Percentiles rank a stretch among this genome's conserved stretches.
phyloP scores from a whole-genome alignment of 2,797 vertebrate species.

The Furcifer pardalis region DNA sequence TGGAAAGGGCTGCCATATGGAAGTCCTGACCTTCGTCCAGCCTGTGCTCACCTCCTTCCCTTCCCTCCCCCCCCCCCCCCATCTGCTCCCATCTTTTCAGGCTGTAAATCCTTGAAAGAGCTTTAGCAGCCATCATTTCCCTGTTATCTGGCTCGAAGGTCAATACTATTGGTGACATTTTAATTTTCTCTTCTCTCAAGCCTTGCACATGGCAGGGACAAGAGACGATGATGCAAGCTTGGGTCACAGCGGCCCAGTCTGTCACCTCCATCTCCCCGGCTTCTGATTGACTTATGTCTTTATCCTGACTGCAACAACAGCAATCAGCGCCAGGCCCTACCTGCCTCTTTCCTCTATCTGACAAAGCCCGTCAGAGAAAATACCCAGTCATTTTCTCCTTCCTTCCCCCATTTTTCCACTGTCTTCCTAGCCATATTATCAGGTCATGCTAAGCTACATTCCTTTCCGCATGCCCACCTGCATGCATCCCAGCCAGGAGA shows the following conservation, averaged over 20 bases:
- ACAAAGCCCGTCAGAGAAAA: slow-evolving; percentile 15
- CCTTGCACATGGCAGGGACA: slow-evolving; percentile 35
- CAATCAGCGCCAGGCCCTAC: slow-evolving; percentile 13
- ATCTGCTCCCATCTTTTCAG: not conserved
- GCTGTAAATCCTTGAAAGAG: not conserved
- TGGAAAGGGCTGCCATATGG: too few species aligned
- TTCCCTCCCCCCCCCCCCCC: not conserved
- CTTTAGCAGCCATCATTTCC: not conserved
- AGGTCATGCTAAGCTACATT: too few species aligned
- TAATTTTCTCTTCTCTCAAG: slow-evolving; percentile 25
- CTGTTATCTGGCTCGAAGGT: slow-evolving; percentile 37
- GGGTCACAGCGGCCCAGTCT: not conserved
- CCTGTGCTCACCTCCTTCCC: not conserved
- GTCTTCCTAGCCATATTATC: not conserved
- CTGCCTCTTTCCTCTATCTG: slow-evolving; percentile 31
- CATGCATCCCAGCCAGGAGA: not conserved
- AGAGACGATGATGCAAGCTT: not conserved
- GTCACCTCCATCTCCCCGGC: not conserved
- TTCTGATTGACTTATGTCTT: slow-evolving; percentile 43
- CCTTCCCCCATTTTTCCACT: not conserved
- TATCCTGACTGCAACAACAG: not conserved
- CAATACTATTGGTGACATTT: slow-evolving; percentile 33
- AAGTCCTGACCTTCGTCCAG: not conserved
- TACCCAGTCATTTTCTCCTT: not conserved
- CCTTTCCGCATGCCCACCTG: not conserved